A percentile compares a stretch with the other conserved stretches of the same genome.
phyloP scores from a whole-genome alignment of 2,797 vertebrate species.

The Morus bassanus region DNA sequence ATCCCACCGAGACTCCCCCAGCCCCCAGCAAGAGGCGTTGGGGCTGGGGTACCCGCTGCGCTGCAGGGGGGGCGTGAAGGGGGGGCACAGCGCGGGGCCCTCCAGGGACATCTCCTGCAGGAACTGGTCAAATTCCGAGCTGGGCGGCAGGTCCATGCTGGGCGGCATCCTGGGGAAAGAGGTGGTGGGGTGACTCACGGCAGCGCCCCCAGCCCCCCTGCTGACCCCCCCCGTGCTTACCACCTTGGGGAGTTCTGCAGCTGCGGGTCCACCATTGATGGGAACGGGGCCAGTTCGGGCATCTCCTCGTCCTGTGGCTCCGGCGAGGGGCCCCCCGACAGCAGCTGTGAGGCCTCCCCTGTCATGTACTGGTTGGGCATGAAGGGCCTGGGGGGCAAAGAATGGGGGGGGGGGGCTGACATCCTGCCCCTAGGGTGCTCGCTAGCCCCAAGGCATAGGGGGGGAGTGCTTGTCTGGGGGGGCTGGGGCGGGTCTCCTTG shows the following conservation, averaged over 20 bases:
- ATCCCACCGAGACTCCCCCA: conserved; percentile 12
- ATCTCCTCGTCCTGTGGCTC: conserved; percentile 4
- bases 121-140: background rate
- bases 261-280: fast-evolving
- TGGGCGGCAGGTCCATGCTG: background rate
- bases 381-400: background rate
- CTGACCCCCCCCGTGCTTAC: background rate
- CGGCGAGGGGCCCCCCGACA: background rate
- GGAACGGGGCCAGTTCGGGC: background rate
- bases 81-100: background rate
- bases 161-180: background rate
- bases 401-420: fast-evolving
- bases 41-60: background rate
- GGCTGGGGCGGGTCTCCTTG: background rate
- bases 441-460: background rate
- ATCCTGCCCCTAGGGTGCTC: background rate
- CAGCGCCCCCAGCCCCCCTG: fast-evolving
- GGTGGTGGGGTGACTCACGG: fast-evolving
- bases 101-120: background rate
- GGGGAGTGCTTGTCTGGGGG: too few relatives aligned
- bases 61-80: background rate
- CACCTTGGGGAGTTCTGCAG: background rate
- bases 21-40: background rate
- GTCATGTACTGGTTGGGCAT: background rate
- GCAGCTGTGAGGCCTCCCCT: background rate